Base-by-base conservation (phyloP, 2,888 invertebrate genomes). In the Cephus sareptanus region DNA sequence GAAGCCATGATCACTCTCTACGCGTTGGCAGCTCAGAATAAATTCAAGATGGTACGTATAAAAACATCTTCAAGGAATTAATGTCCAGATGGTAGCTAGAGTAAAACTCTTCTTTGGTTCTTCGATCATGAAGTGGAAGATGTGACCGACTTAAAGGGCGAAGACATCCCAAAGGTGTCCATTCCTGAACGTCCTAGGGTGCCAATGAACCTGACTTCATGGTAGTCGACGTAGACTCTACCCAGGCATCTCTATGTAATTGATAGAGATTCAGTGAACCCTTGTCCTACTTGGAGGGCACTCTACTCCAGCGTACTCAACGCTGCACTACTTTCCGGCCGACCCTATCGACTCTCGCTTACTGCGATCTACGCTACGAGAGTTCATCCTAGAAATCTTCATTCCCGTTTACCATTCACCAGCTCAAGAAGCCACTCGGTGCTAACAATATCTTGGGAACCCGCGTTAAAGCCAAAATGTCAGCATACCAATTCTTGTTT, bases 251-350 rank as follows among this genome's bases (percentile, higher is more conserved):
- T 31, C 56, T 12, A 9, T 6, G 71, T 71, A 71, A 71, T 71
- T 71, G 71, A 71, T 71, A 71, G 71, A n/a, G 71, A 71, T 71
- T 31, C 71, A 15, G 71, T 71, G 71, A 71, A 71, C 71, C 71
- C 71, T 71, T 71, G 71, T 71, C 71, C 71, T 71, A 71, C 71
- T 71, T 71, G 71, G 71, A 71, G 71, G 71, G 71, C 71, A 71
- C 31, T 71, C 33, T 71, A 34, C 71, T 34, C 34, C 71, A 31
- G 12, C 71, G 34, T 31, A 71, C 31, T 33, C 71, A 33, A 31
- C 31, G 71, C 33, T 34, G 71, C 71, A 71, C 71, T 71, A 71
- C 71, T 71, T 71, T 71, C 71, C 34, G 33, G 23, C 23, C 56
- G 56, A 56, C 56, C 56, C 23, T 56, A 56, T 56, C 23, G 56